A percentile compares a stretch with the other conserved stretches of the same genome.
Conservation (phyloP, 2,113 vertebrate species). For the Oenanthe melanoleuca region DNA sequence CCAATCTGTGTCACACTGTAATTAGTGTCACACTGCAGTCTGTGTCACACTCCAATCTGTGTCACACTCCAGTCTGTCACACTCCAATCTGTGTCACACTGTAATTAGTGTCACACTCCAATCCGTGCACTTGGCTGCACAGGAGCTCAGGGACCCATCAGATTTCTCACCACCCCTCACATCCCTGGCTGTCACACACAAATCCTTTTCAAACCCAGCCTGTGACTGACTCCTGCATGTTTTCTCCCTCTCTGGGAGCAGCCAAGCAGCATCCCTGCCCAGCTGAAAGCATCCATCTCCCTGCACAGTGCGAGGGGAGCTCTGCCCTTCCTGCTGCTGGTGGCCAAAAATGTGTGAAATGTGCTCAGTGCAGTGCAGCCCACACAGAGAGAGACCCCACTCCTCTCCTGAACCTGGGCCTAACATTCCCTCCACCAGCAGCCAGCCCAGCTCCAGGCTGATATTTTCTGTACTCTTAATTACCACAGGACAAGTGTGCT, state of each 20-base stretch:
- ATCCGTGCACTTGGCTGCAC: neutral
- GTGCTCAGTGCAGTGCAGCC: constrained; percentile 38
- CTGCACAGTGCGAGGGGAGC: constrained; percentile 20
- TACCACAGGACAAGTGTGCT: constrained; percentile 59
- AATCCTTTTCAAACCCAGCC: constrained; percentile 8
- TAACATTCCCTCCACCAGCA: neutral
- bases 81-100: too few species aligned
- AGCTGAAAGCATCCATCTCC: constrained; percentile 58
- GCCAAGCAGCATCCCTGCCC: constrained; percentile 35
- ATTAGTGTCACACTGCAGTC: too few species aligned
- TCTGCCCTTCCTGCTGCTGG: constrained; percentile 32
- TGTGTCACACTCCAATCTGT: too few species aligned
- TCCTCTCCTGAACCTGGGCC: constrained; percentile 36
- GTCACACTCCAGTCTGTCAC: too few species aligned
- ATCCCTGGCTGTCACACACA: neutral
- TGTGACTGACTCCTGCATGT: constrained; percentile 27
- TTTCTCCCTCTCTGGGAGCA: neutral
- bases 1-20: neutral
- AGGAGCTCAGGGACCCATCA: neutral
- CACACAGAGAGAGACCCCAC: constrained; percentile 64
- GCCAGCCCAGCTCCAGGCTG: constrained; percentile 36
- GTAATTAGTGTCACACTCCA: too few species aligned
- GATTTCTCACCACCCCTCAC: neutral
- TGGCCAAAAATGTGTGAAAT: constrained; percentile 69
- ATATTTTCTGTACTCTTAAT: constrained; percentile 66